Evolutionary conservation across 1,140 invertebrate species (phyloP), one percentile per base, ranked within the genome.

Genomic region (Pogonognathellus flavescens): DNA sequence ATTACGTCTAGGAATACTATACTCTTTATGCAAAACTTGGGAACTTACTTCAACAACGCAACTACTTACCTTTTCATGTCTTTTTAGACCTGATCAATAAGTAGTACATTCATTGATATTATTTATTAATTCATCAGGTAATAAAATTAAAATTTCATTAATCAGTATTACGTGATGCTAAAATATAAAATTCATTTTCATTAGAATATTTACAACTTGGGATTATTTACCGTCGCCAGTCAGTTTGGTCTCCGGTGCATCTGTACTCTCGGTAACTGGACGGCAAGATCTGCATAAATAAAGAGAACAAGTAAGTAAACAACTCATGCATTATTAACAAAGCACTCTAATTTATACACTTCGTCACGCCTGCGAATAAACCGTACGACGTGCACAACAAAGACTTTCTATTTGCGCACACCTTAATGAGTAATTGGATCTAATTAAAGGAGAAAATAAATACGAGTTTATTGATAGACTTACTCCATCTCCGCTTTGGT

Each of bases 401-500:
- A n/a, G n/a, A n/a, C n/a, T n/a, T n/a, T n/a, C n/a, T n/a, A n/a
- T n/a, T n/a, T 41, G 31, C 31, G 6, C 31, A 41, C 31, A 41
- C 31, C 31, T 41, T 41, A 41, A 41, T 41, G 31, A n/a, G n/a
- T 41, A 80, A 80, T 49, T 22, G 31, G 18, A 41, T 25, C 41
- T 11, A 80, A 80, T 80, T 49, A 20, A 59, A 82, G 14, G 55
- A 16, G 76, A 53, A 6, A 50, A 55, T 20, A 57, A 22, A n/a
- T n/a, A n/a, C n/a, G n/a, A n/a, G n/a, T n/a, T 31, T 70, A 13
- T 20, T 57, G 66, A 31, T 53, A 10, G 22, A 83, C 94, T 93
- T 92, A 98, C 97, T 95, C 94, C 91, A 98, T 94, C 94, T 98
- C 97, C 87, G 95, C 93, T 90, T 96, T 94, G 90, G 95, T 95